Percentiles rank a stretch among this genome's conserved stretches.
phyloP scores from a whole-genome alignment of 2,797 vertebrate genomes.

The Enteromius trimaculatus region DNA sequence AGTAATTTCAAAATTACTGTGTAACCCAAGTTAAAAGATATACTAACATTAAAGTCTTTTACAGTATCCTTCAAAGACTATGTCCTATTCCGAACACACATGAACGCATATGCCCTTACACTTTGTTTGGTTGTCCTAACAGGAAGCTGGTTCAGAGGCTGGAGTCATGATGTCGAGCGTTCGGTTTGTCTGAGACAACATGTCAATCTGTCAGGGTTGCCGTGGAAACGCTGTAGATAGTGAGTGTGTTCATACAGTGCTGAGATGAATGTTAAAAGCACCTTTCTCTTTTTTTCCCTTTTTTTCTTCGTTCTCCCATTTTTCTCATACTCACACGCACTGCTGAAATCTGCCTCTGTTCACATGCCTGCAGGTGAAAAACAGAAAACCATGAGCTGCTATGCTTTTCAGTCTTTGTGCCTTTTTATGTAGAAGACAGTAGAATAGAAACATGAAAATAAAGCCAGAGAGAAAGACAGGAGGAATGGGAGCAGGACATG shows the following conservation, averaged over 20 bases:
- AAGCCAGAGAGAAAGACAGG: background rate
- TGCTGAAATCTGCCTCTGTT: constrained; percentile 6
- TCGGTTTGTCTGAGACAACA: constrained; percentile 38
- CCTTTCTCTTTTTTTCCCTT: background rate
- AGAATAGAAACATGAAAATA: background rate
- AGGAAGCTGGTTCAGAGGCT: constrained; percentile 10
- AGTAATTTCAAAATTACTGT: background rate
- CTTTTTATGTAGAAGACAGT: background rate
- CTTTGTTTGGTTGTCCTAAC: constrained; percentile 10
- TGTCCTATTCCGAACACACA: constrained; percentile 1
- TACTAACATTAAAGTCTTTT: background rate
- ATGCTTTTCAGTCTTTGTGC: background rate
- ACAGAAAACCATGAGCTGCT: background rate
- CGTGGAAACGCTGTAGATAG: constrained; percentile 58
- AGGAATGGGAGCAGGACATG: background rate
- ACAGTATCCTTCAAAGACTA: constrained; percentile 15
- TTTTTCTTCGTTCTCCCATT: constrained; percentile 11
- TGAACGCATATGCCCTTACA: background rate
- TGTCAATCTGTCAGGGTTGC: constrained; percentile 51
- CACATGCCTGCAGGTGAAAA: constrained; percentile 12
- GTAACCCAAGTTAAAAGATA: constrained; percentile 10
- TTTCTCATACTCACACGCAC: constrained; percentile 24
- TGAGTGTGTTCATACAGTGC: constrained; percentile 38
- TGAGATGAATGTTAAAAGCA: constrained; percentile 28
- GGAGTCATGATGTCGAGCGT: constrained; percentile 49